These are phyloP conservation scores for Gasterosteus nipponicus DNA, from an alignment of 2,113 vertebrate species.

Conservation along the genomic window DNA sequence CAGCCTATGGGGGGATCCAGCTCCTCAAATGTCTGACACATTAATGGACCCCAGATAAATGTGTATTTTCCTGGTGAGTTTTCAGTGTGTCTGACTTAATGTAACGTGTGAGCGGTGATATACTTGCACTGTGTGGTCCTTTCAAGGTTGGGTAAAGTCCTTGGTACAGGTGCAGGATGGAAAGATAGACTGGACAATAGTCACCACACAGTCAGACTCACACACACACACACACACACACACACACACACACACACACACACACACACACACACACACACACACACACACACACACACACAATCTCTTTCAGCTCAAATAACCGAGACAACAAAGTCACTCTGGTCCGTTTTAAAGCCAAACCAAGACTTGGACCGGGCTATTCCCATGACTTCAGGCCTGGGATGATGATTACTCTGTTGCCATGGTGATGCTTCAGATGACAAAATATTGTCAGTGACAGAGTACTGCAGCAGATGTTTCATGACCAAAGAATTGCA, in stretches of 20 bases:
- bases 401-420: constrained; percentile 71
- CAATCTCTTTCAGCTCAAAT: constrained; percentile 52
- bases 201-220: constrained; percentile 36
- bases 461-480: constrained; percentile 71
- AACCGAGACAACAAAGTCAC: constrained; percentile 65
- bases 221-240: constrained; percentile 27
- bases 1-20: constrained; percentile 41
- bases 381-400: constrained; percentile 73
- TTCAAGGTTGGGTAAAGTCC: constrained; percentile 36
- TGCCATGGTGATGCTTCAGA: constrained; percentile 64
- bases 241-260: constrained; percentile 27
- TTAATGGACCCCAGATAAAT: constrained; percentile 10
- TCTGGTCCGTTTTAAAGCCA: constrained; percentile 60
- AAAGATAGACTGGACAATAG: constrained; percentile 59
- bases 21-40: constrained; percentile 46
- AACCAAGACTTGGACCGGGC: constrained; percentile 66
- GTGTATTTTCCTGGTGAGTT: neutral
- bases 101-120: neutral
- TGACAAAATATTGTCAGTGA: constrained; percentile 77
- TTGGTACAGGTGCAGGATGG: constrained; percentile 64
- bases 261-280: constrained; percentile 40
- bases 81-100: constrained; percentile 18
- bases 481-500: constrained; percentile 56
- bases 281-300: constrained; percentile 17
- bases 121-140: neutral